Evolutionary conservation across 2,888 invertebrate species (phyloP), one percentile per base, ranked within the genome.

Genomic region (Chymomyza amoena): DNA sequence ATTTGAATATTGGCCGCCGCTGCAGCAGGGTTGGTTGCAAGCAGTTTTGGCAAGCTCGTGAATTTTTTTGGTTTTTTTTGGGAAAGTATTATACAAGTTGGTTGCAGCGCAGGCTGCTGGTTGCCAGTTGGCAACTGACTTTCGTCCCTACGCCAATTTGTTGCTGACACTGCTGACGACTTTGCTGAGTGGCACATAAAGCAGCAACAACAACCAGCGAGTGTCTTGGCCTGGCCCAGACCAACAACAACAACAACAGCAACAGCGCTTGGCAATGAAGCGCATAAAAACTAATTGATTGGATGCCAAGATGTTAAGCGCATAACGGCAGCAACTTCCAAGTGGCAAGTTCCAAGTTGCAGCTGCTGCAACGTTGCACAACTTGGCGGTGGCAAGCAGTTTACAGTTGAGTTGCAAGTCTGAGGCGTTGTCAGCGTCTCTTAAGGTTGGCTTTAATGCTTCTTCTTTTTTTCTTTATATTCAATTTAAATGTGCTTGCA

Each of bases 231-330:
- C 70, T 68, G 61, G 61, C 68, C 65, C 65, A 70, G 76, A 66
- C 66, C 57, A 66, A 15, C 39, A 13, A 45, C 39, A 45, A 45
- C 13, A 52, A 61, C 56, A 64, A 66, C 74, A 64, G 62, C 45
- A 60, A 32, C 72, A 69, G 75, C 80, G 68, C 68, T 70, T 84
- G 78, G 78, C 84, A 84, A 79, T 82, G 87, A 79, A 84, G 84
- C 81, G 85, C 81, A 87, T 88, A 80, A 87, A 87, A 87, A 88
- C 84, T 87, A 88, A 87, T 87, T 86, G 88, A 88, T 81, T 84
- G 87, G 83, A 87, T 87, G 84, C 87, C 88, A 86, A 82, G 81
- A 81, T 81, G 83, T 80, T 80, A 84, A 81, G 81, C 82, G 80
- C 84, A 84, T 83, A 82, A 83, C 84, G 76, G 80, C 87, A 80